Percentiles rank a stretch among this genome's conserved stretches.
These are phyloP conservation scores for Pseudorhiza aurosa DNA, from an alignment of 30 jellyfish, hydroid and myxozoan species.

Conservation along the genomic window DNA sequence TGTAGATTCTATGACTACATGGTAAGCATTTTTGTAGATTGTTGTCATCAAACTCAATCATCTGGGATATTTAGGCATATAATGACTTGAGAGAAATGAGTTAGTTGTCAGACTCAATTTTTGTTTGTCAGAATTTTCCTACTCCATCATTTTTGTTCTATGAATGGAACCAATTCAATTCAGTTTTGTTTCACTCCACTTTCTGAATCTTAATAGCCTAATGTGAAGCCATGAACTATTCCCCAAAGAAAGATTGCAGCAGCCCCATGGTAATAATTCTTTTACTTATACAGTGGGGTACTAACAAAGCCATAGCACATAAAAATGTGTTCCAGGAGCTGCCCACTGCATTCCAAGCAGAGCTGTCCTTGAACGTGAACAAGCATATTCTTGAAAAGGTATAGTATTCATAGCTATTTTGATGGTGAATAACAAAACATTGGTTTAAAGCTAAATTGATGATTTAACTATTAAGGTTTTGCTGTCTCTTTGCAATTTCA, in stretches of 20 bases:
- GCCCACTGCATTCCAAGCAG: conserved; percentile 75
- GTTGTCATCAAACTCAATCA: too few relatives aligned
- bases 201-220: too few relatives aligned
- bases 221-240: too few relatives aligned
- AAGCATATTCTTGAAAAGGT: conserved; percentile 78
- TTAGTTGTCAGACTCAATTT: too few relatives aligned
- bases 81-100: too few relatives aligned
- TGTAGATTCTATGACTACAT: neutral
- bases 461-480: neutral
- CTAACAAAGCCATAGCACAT: conserved; percentile 56
- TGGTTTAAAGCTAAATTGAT: neutral
- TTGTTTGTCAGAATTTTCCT: too few relatives aligned
- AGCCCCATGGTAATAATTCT: too few relatives aligned
- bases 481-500: too few relatives aligned
- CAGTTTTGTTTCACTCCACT: neutral
- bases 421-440: neutral
- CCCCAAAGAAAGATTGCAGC: too few relatives aligned
- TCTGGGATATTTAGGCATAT: too few relatives aligned
- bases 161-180: neutral
- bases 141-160: neutral
- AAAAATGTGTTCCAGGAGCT: conserved; percentile 51
- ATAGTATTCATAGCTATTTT: neutral
- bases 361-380: conserved; percentile 53
- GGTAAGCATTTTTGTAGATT: neutral
- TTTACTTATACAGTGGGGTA: conserved; percentile 59